Evolutionary conservation across 2,113 vertebrate genomes (phyloP).

Genomic region (Sturnus vulgaris): DNA sequence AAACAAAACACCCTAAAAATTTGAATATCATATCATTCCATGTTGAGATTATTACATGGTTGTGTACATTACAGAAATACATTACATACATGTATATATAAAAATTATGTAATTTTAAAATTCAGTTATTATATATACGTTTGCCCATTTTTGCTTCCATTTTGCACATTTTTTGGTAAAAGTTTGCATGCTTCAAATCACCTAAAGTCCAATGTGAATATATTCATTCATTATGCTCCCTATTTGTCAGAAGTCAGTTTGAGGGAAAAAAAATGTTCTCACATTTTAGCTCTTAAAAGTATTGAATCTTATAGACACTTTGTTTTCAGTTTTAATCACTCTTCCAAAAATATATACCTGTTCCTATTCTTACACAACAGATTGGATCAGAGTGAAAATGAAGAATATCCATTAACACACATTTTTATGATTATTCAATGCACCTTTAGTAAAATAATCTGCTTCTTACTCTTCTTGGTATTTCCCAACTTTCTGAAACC

Average conservation of each 20-base stretch:
- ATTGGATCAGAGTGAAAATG: neutral
- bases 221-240: neutral
- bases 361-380: neutral
- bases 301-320: neutral
- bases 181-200: neutral
- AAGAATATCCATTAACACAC: neutral
- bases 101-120: neutral
- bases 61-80: neutral
- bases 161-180: neutral
- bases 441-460: neutral
- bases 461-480: neutral
- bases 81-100: neutral
- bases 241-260: neutral
- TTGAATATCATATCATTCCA: neutral
- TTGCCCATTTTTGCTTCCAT: neutral
- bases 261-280: neutral
- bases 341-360: neutral
- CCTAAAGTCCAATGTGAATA: neutral
- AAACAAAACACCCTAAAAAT: neutral
- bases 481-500: neutral
- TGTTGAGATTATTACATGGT: neutral
- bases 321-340: neutral
- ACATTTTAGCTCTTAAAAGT: neutral
- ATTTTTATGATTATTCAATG: neutral
- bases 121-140: neutral